Conservation (phyloP, 2,888 invertebrate species). For the Leuctra nigra region DNA sequence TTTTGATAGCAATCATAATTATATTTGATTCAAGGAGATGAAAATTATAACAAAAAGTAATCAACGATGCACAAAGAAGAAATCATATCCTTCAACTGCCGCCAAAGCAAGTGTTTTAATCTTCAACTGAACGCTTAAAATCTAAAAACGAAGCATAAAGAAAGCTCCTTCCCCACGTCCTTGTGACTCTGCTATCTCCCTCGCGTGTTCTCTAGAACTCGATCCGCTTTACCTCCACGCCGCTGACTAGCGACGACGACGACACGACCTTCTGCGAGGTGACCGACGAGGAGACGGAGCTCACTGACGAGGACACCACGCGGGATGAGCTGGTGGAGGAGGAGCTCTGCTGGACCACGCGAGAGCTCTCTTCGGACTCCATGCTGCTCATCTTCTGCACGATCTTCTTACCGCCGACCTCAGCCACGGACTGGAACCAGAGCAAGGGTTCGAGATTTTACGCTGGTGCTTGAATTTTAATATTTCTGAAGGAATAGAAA, state of each 20-base stretch:
- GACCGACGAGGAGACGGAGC: constrained; percentile 21
- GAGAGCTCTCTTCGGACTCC: constrained; percentile 38
- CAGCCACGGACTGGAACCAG: constrained; percentile 38
- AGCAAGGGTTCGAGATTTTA: no score
- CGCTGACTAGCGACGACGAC: constrained; percentile 17
- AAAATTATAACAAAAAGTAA: no score
- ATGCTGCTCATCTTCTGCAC: constrained; percentile 39
- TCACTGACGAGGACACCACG: constrained; percentile 20
- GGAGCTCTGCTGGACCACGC: constrained; percentile 38
- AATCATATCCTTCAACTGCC: no score
- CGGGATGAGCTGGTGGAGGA: constrained; percentile 29
- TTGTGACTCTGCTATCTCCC: neutral
- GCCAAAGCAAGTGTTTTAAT: no score
- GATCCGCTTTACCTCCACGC: constrained; percentile 25
- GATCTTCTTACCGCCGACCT: constrained; percentile 38
- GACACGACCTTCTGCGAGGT: constrained; percentile 8
- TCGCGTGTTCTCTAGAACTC: constrained; percentile 17
- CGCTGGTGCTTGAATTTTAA: no score
- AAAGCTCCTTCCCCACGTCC: neutral
- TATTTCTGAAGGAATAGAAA: no score
- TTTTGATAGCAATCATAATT: neutral
- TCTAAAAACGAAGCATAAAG: neutral
- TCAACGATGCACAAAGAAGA: no score
- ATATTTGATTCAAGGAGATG: neutral
- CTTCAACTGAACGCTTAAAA: neutral